Percentiles rank a stretch among this genome's conserved stretches.
Evolutionary conservation across 2,888 invertebrate species (phyloP).

Genomic region (Baccha elongata): DNA sequence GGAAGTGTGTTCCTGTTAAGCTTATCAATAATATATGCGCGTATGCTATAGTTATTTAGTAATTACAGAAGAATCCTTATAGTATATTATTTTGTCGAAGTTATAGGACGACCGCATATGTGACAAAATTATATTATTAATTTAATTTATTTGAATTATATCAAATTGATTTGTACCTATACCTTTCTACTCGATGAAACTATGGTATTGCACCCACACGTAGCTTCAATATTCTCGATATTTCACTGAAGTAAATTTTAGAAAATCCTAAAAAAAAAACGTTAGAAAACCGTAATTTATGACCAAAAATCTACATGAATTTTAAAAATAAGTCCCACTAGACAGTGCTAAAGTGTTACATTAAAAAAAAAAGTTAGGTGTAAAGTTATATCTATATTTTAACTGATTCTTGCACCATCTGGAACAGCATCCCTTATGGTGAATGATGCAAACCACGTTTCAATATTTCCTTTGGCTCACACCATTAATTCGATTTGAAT

Average conservation of each 20-base stretch:
- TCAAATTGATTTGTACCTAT: too few species aligned
- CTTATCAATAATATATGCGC: too few species aligned
- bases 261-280: background rate
- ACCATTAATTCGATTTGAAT: conserved; percentile 71
- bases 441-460: conserved; percentile 54
- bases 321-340: conserved; percentile 49
- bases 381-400: conserved; percentile 3
- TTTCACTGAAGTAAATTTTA: background rate
- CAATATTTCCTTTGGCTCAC: conserved; percentile 53
- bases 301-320: conserved; percentile 49
- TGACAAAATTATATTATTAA: too few species aligned
- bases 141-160: too few species aligned
- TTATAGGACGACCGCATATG: too few species aligned
- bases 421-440: conserved; percentile 18
- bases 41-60: too few species aligned
- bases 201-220: too few species aligned
- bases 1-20: too few species aligned
- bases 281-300: conserved; percentile 42
- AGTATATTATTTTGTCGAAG: too few species aligned
- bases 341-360: conserved; percentile 39
- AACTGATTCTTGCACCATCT: conserved; percentile 45
- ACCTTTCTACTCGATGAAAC: too few species aligned
- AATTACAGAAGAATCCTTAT: too few species aligned
- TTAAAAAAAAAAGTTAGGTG: conserved; percentile 11
- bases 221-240: too few species aligned